Percentiles rank a stretch among this genome's conserved stretches.
These are phyloP conservation scores for Sterrhoptilus dennistouni DNA, from an alignment of 2,113 vertebrate genomes.

Conservation along the genomic window DNA sequence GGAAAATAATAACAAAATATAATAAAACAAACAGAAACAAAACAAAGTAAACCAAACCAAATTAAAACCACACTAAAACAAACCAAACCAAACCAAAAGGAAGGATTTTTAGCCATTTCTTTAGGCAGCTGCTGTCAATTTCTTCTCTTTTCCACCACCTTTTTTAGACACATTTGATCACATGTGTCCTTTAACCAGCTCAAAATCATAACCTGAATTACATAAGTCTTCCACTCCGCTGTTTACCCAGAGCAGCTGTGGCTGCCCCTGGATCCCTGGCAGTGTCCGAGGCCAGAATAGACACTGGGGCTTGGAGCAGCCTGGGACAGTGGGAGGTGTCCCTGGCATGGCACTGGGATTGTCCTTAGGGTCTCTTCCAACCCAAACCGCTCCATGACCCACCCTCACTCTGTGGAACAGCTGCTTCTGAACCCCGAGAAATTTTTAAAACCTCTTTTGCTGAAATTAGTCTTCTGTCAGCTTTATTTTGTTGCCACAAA, in stretches of 20 bases:
- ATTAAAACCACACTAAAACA: rapidly evolving
- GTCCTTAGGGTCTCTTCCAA: rapidly evolving
- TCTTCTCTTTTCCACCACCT: neutral
- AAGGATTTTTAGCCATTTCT: neutral
- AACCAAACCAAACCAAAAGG: neutral
- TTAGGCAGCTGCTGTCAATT: neutral
- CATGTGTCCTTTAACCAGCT: rapidly evolving
- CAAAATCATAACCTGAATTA: neutral
- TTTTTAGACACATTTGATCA: neutral
- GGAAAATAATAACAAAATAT: neutral
- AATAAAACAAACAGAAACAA: neutral
- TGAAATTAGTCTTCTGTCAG: conserved; percentile 4
- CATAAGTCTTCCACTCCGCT: rapidly evolving
- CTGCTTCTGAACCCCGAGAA: neutral
- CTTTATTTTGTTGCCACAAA: neutral
- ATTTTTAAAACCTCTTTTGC: neutral
- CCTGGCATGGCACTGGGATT: neutral
- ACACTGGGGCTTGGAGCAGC: neutral
- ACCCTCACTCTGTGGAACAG: neutral
- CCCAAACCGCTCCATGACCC: neutral
- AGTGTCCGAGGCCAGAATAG: neutral
- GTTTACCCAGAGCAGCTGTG: neutral
- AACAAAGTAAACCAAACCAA: neutral
- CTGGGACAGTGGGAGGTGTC: neutral
- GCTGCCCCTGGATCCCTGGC: neutral